Evolutionary conservation across 2,797 vertebrate species (phyloP).

Genomic region (Alexandromys oeconomus): DNA sequence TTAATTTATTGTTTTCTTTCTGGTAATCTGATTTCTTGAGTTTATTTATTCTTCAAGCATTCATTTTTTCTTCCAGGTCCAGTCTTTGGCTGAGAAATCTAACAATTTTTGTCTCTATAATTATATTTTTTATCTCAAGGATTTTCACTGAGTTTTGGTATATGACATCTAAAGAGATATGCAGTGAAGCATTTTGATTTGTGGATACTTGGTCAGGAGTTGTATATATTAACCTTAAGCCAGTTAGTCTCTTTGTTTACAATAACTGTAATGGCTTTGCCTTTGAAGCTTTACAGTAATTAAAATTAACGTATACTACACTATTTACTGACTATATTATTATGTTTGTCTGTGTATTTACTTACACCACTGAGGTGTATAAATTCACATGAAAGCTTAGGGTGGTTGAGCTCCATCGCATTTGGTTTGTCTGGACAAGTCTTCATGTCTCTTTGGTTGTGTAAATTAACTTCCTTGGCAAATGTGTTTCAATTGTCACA

Average conservation of each 20-base stretch:
- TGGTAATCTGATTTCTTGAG: background rate
- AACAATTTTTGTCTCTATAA: background rate
- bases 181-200: background rate
- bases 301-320: background rate
- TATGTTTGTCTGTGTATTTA: background rate
- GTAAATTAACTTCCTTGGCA: background rate
- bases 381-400: background rate
- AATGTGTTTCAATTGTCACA: background rate
- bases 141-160: background rate
- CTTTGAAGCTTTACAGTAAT: background rate
- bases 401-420: background rate
- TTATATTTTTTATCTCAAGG: background rate
- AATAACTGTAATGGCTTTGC: background rate
- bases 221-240: background rate
- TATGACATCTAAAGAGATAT: background rate
- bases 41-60: background rate
- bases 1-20: background rate
- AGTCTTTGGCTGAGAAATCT: background rate
- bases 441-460: background rate
- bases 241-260: background rate
- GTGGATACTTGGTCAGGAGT: background rate
- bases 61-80: background rate
- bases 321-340: background rate
- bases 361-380: background rate
- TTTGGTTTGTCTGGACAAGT: background rate